phyloP scores from a whole-genome alignment of 2,113 vertebrate genomes.

The Romanogobio albipinnatus region DNA sequence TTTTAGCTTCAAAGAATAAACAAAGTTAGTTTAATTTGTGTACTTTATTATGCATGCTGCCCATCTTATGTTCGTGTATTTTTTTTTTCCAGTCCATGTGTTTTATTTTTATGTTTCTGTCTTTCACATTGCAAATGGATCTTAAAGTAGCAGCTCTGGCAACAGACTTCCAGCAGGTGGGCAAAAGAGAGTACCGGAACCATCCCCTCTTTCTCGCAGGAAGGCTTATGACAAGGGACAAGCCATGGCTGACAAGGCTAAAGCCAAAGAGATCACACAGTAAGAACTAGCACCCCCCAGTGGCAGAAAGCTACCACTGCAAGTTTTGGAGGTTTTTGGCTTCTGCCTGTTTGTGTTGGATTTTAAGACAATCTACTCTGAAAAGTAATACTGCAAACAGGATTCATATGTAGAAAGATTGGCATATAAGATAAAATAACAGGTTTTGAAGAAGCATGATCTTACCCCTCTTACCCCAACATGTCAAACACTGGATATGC shows the following conservation, averaged over 20 bases:
- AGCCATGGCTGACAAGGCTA: slow-evolving; percentile 81
- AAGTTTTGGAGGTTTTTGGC: background rate
- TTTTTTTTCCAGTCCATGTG: slow-evolving; percentile 41
- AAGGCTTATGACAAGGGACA: slow-evolving; percentile 88
- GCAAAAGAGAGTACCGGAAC: slow-evolving; percentile 87
- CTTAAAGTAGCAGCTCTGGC: slow-evolving; percentile 72
- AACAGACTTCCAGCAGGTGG: slow-evolving; percentile 77
- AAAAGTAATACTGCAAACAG: slow-evolving; percentile 24
- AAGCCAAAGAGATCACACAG: slow-evolving; percentile 92
- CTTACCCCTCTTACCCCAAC: background rate
- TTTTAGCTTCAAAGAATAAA: background rate
- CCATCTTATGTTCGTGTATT: slow-evolving; percentile 50
- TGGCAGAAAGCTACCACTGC: slow-evolving; percentile 54
- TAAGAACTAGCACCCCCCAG: slow-evolving; percentile 76
- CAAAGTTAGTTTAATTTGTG: background rate
- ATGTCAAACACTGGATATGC: background rate
- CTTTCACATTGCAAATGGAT: slow-evolving; percentile 54
- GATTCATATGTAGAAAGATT: slow-evolving; percentile 4
- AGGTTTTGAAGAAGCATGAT: slow-evolving; percentile 65
- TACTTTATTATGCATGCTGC: slow-evolving; percentile 50
- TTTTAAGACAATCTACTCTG: background rate
- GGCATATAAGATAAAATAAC: background rate
- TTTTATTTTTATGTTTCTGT: slow-evolving; percentile 58
- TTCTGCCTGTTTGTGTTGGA: slow-evolving; percentile 33
- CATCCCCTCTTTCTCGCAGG: slow-evolving; percentile 89